A percentile compares a stretch with the other conserved stretches of the same genome.
Conservation (phyloP, 2,888 invertebrate species). For the Choristoneura rosaceana region DNA sequence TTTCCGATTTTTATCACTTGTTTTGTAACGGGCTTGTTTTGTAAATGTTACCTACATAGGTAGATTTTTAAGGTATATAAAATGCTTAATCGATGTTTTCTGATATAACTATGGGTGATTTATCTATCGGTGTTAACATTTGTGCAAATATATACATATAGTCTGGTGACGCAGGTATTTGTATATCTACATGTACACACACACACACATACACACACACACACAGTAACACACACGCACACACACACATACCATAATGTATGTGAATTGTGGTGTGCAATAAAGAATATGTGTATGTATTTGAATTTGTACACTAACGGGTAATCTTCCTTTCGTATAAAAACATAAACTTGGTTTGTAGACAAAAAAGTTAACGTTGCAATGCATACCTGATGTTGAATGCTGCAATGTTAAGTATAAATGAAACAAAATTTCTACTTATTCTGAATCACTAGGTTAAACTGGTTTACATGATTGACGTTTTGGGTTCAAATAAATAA, state of each 20-base stretch:
- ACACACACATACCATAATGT: no score
- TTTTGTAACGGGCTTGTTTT: no score
- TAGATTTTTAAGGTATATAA: no score
- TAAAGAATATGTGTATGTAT: no score
- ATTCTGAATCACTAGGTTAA: neutral
- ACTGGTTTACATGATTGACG: neutral
- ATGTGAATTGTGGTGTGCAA: no score
- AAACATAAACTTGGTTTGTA: neutral
- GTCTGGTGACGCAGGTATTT: slow-evolving; percentile 29
- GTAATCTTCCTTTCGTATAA: neutral
- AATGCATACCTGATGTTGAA: neutral
- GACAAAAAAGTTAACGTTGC: neutral
- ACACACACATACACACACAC: no score
- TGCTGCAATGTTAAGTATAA: neutral
- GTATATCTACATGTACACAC: neutral
- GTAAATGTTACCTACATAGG: no score
- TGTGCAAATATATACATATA: slow-evolving; percentile 44
- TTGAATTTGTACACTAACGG: neutral
- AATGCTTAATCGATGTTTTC: neutral
- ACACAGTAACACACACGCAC: no score
- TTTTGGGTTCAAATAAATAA: neutral
- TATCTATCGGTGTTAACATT: slow-evolving; percentile 41
- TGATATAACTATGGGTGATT: slow-evolving; percentile 13
- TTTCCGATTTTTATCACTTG: no score
- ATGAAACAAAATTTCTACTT: neutral